phyloP scores from a whole-genome alignment of 2,113 vertebrate species.

The Burhinus bistriatus region DNA sequence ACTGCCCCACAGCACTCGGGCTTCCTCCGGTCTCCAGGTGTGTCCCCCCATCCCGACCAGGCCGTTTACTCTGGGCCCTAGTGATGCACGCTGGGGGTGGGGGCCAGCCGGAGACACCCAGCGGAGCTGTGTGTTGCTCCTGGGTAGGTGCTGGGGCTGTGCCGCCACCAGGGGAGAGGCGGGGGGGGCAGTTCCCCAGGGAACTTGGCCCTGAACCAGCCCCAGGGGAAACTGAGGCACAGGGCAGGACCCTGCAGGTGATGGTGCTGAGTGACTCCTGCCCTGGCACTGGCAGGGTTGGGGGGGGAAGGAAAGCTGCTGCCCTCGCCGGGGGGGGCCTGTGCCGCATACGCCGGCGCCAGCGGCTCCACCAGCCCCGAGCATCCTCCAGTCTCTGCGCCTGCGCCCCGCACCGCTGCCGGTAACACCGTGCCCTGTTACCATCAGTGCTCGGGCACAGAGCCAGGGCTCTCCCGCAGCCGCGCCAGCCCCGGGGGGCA shows the following conservation, averaged over 20 bases:
- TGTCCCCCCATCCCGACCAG: neutral
- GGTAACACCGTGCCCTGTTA: slow-evolving; percentile 21
- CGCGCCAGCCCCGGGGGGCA: neutral
- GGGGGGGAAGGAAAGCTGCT: neutral
- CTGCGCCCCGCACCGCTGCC: neutral
- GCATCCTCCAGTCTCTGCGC: neutral
- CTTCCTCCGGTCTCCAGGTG: neutral
- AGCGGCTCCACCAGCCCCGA: neutral
- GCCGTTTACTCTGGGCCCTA: neutral
- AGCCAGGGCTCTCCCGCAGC: slow-evolving; percentile 20
- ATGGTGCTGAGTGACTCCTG: neutral
- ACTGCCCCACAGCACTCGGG: fast-evolving
- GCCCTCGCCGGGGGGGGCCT: neutral
- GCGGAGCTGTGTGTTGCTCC: neutral
- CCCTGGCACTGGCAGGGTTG: neutral
- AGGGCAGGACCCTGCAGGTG: neutral
- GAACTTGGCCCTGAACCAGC: fast-evolving
- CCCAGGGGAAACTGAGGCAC: neutral
- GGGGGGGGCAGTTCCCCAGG: neutral
- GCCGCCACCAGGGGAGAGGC: fast-evolving
- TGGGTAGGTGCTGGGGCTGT: neutral
- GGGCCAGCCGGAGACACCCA: fast-evolving
- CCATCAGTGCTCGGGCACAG: neutral
- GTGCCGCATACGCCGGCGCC: neutral
- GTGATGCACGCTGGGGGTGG: fast-evolving